Percentiles rank a stretch among this genome's conserved stretches.
phyloP scores from a whole-genome alignment of 2,113 vertebrate genomes.

The Scomber japonicus region DNA sequence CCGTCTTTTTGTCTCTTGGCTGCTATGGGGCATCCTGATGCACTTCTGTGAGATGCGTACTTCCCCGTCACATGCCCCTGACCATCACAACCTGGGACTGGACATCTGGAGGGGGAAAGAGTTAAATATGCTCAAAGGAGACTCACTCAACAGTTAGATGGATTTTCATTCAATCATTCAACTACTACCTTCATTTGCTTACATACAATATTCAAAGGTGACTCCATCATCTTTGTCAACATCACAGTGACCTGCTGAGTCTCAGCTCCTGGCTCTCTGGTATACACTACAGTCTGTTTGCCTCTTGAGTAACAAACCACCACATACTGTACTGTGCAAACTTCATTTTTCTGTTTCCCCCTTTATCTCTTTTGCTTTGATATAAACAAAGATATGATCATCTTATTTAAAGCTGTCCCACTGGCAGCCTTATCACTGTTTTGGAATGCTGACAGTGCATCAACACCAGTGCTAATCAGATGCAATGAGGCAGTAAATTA shows the following conservation, averaged over 20 bases:
- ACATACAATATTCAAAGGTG: not conserved
- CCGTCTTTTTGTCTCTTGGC: slow-evolving; percentile 99
- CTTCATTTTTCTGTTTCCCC: slow-evolving; percentile 23
- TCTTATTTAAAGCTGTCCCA: slow-evolving; percentile 55
- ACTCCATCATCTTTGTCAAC: not conserved
- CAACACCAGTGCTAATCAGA: slow-evolving; percentile 53
- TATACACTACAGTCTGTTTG: slow-evolving; percentile 11
- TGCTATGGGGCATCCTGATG: slow-evolving; percentile 96
- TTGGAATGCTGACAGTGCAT: slow-evolving; percentile 48
- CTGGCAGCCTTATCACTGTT: slow-evolving; percentile 46
- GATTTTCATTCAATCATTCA: not conserved
- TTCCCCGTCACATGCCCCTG: slow-evolving; percentile 99
- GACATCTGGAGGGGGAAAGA: slow-evolving; percentile 89
- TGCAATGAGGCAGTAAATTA: slow-evolving; percentile 64
- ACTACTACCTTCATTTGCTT: not conserved
- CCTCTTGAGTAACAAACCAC: slow-evolving; percentile 17
- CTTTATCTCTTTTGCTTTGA: slow-evolving; percentile 14
- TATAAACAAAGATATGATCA: slow-evolving; percentile 63
- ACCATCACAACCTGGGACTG: slow-evolving; percentile 97
- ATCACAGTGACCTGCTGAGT: slow-evolving; percentile 4
- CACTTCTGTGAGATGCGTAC: slow-evolving; percentile 97
- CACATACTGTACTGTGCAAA: not conserved
- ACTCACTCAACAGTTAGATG: not conserved
- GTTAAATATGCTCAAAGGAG: not conserved
- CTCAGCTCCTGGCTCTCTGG: not conserved